Percentiles rank a stretch among this genome's conserved stretches.
Conservation (phyloP, 2,888 invertebrate genomes). For the Folsomia manolachei region DNA sequence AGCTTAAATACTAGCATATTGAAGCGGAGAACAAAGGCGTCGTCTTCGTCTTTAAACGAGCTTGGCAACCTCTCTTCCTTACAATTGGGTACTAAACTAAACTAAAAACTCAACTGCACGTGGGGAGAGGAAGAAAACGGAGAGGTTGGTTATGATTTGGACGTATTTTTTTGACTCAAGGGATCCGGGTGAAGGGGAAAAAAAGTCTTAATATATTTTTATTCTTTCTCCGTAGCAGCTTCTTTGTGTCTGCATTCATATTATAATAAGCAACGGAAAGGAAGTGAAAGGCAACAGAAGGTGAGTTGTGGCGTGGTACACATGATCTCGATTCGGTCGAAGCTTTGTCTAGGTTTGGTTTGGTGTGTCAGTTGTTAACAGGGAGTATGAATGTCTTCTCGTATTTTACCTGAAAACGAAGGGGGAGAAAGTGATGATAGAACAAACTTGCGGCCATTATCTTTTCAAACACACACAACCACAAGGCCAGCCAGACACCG, state of each 20-base stretch:
- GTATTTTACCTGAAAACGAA: no score
- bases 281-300: conserved; percentile 9
- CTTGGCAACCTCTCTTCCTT: not conserved
- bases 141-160: not conserved
- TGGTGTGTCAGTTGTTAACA: no score
- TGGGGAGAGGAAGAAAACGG: not conserved
- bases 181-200: not conserved
- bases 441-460: no score
- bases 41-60: not conserved
- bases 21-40: not conserved
- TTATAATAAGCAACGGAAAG: not conserved
- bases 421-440: no score
- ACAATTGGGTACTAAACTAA: not conserved
- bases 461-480: no score
- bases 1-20: not conserved
- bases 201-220: not conserved
- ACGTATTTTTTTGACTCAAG: not conserved
- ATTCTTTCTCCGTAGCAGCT: not conserved
- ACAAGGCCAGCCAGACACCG: no score
- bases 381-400: no score
- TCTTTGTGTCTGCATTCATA: not conserved
- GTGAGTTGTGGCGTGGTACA: no score
- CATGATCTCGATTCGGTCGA: no score
- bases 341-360: no score
- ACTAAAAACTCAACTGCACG: not conserved